Conservation (phyloP, 2,113 vertebrate genomes). For the Ptilonorhynchus violaceus region DNA sequence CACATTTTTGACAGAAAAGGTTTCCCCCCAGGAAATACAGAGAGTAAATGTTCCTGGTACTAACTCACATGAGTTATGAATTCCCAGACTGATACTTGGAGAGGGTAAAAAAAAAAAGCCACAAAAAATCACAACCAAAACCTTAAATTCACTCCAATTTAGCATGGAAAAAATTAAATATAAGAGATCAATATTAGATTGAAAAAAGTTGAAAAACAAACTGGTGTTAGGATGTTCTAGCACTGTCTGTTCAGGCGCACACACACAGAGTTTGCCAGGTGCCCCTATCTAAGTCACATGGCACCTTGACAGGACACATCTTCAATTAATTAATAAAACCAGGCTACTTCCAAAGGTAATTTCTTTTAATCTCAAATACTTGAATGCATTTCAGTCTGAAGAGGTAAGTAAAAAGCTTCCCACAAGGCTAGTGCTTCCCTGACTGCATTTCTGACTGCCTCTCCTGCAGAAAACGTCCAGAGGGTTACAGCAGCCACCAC, state of each 20-base stretch:
- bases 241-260: not conserved
- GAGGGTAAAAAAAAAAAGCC: not conserved
- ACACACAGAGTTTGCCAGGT: not conserved
- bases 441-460: not conserved
- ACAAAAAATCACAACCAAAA: not conserved
- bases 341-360: not conserved
- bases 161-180: not conserved
- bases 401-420: not conserved
- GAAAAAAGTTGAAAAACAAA: not conserved
- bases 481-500: not conserved
- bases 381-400: not conserved
- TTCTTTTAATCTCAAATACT: not conserved
- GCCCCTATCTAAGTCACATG: not conserved
- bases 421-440: not conserved
- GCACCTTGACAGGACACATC: not conserved
- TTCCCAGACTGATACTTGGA: not conserved
- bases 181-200: not conserved
- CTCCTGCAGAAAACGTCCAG: not conserved
- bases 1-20: not conserved
- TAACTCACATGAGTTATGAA: not conserved
- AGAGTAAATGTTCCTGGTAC: not conserved
- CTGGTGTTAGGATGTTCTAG: not conserved
- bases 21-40: fast-evolving
- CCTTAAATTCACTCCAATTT: not conserved
- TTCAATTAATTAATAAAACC: not conserved